A percentile compares a stretch with the other conserved stretches of the same genome.
phyloP scores from a whole-genome alignment of 2,113 vertebrate species.

The Dasyurus viverrinus region DNA sequence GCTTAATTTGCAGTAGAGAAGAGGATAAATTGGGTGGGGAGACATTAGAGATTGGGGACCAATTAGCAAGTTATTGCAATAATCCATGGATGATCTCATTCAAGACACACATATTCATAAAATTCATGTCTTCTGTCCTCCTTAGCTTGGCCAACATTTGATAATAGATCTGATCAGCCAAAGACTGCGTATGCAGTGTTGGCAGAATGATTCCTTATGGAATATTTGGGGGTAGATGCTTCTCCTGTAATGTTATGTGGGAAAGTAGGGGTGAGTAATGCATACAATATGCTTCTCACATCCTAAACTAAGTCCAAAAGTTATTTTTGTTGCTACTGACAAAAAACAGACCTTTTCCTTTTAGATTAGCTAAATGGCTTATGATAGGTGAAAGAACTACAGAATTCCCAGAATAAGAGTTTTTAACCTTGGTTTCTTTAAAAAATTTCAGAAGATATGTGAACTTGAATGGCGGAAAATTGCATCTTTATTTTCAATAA shows the following conservation, averaged over 20 bases:
- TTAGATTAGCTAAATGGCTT: neutral
- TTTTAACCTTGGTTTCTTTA: neutral
- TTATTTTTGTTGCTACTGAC: conserved; percentile 3
- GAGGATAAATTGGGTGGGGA: too few relatives aligned
- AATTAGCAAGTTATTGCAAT: too few relatives aligned
- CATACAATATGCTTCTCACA: neutral
- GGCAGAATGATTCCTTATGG: neutral
- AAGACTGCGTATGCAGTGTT: neutral
- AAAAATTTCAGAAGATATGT: neutral
- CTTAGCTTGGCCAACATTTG: neutral
- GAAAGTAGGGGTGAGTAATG: neutral
- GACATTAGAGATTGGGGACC: too few relatives aligned
- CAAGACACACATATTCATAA: too few relatives aligned
- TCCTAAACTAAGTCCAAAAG: neutral
- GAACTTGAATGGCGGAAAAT: neutral
- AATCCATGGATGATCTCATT: too few relatives aligned
- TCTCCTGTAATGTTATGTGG: neutral
- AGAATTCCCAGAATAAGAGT: conserved; percentile 17
- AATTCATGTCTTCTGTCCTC: too few relatives aligned
- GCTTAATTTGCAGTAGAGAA: too few relatives aligned
- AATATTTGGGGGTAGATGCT: neutral
- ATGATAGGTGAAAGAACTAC: neutral
- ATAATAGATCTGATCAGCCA: neutral
- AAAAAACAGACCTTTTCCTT: neutral
- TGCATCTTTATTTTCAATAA: neutral